Evolutionary conservation across 2,797 vertebrate genomes (phyloP), one percentile per base, ranked within the genome.

Genomic region (Dryobates pubescens): DNA sequence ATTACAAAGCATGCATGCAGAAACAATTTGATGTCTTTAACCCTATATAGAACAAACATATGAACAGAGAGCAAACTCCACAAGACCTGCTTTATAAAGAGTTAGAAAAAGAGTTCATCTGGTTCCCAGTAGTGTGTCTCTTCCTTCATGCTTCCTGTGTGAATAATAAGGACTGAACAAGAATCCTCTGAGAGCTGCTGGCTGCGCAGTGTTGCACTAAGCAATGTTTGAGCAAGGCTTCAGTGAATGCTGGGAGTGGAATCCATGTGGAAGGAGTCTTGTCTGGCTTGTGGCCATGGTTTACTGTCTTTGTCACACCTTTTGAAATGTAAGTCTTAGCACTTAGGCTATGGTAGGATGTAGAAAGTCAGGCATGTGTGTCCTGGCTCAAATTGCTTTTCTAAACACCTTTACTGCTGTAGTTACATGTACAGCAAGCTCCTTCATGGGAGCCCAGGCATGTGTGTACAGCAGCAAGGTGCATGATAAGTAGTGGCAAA

Each of bases 21-120:
- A 97, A 95, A 80, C 51, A 75, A 49, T 94, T 89, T 88, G 45
- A 56, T 92, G 67, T 94, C 69, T 84, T 73, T 59, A 82, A 30
- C 14, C 8, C 1, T 38, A 34, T 38, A n/a, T 13, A 68, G 58
- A 83, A 92, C 69, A 71, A 62, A 82, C 20, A 24, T 34, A 62
- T 6, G 7, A 43, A 71, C 56, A 84, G 16, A 26, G 36, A 62
- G 16, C 5, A 7, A 41, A 73, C 51, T 56, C n/a, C 41, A 43
- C 38, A 36, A 82, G 82, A 65, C 6, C 8, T n/a, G 9, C 14
- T 43, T 84, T 73, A 62, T 53, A 62, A 63, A 74, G 30, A 74
- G 9, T 17, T 32, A 41, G 68, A 49, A 47, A 56, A 74, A 65
- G 11, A 58, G 29, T 53, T 53, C 16, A 70, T 63, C 11, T 57